Conservation (phyloP, 2,113 vertebrate genomes). For the human (Homo sapiens) region DNA sequence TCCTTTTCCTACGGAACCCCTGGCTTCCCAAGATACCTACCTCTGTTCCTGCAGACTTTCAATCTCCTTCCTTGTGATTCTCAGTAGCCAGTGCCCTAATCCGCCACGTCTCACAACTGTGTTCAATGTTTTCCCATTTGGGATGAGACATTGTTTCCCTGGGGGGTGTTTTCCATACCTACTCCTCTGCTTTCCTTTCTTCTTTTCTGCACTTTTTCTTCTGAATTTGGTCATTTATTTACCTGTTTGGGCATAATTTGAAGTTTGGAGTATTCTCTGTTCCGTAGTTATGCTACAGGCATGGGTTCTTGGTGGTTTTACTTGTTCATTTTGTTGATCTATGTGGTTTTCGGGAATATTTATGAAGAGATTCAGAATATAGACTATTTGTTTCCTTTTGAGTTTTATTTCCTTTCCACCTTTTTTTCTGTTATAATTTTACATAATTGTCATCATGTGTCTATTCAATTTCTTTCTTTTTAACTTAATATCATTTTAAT, state of each 20-base stretch:
- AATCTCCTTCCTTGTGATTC: not conserved
- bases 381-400: not conserved
- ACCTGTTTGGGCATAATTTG: not conserved
- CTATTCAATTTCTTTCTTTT: constrained; percentile 16
- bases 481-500: constrained; percentile 27
- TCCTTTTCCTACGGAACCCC: not conserved
- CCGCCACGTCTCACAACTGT: not conserved
- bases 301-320: not conserved
- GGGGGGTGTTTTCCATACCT: not conserved
- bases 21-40: not conserved
- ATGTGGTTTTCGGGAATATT: not conserved
- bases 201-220: not conserved
- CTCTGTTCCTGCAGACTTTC: not conserved
- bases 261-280: not conserved
- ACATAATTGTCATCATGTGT: not conserved
- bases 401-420: not conserved
- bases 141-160: not conserved
- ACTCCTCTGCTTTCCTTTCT: not conserved
- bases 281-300: not conserved
- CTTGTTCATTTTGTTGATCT: not conserved
- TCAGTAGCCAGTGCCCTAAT: not conserved
- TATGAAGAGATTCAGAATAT: not conserved
- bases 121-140: not conserved
- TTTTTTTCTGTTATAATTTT: constrained; percentile 8
- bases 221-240: not conserved